These are phyloP conservation scores for Zygothrica quintamaculata DNA, from an alignment of 2,888 invertebrate genomes.

Conservation along the genomic window DNA sequence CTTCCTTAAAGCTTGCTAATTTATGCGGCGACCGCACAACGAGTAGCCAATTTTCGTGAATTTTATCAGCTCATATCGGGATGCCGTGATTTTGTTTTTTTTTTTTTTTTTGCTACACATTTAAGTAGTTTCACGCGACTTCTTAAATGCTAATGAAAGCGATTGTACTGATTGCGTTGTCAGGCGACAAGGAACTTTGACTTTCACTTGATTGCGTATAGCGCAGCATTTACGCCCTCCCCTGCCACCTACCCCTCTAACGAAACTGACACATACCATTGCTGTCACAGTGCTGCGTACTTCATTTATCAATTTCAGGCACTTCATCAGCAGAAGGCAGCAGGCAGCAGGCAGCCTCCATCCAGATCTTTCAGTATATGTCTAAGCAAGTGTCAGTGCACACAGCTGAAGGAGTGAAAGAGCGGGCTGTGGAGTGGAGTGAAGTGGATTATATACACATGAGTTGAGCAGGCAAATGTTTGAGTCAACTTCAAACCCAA, in stretches of 20 bases:
- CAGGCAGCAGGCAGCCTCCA: slow-evolving; percentile 20
- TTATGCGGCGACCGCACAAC: slow-evolving; percentile 50
- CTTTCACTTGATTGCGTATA: slow-evolving; percentile 38
- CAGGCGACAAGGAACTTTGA: slow-evolving; percentile 5
- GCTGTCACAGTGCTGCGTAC: slow-evolving; percentile 10
- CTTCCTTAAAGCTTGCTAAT: slow-evolving; percentile 32
- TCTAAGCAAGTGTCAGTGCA: slow-evolving; percentile 23
- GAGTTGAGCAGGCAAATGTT: slow-evolving; percentile 31
- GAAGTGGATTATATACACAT: slow-evolving; percentile 60
- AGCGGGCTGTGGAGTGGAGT: not conserved
- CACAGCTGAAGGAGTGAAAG: not conserved
- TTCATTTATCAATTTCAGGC: slow-evolving; percentile 58
- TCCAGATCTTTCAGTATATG: slow-evolving; percentile 15
- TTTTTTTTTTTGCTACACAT: slow-evolving; percentile 20
- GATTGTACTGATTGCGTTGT: slow-evolving; percentile 28
- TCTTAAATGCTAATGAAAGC: slow-evolving; percentile 46
- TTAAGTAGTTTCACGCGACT: slow-evolving; percentile 47
- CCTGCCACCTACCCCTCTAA: too few relatives aligned
- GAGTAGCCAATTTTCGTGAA: slow-evolving; percentile 62
- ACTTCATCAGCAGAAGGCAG: slow-evolving; percentile 49
- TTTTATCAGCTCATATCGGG: slow-evolving; percentile 61
- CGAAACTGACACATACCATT: slow-evolving; percentile 11
- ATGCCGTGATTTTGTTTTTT: slow-evolving; percentile 31
- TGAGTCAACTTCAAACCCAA: not conserved
- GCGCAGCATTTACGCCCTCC: too few relatives aligned